A percentile compares a stretch with the other conserved stretches of the same genome.
Evolutionary conservation across 2,797 vertebrate species (phyloP).

Genomic region (Sebastes taczanowskii): DNA sequence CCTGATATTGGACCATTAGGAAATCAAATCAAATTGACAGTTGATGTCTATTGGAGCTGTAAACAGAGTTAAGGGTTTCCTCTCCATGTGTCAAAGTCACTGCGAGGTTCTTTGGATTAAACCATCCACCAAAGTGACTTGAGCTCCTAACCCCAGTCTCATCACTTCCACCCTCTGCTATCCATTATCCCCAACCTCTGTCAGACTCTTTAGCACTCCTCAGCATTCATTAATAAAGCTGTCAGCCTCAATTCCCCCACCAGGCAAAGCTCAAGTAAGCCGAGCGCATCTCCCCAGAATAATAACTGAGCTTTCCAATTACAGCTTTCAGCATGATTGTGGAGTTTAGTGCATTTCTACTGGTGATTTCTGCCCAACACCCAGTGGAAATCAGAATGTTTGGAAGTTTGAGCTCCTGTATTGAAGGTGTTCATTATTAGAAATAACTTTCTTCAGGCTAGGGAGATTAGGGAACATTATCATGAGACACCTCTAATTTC

Average conservation of each 20-base stretch:
- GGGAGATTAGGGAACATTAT: not conserved
- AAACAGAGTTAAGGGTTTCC: not conserved
- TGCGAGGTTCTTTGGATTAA: not conserved
- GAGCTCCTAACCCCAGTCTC: not conserved
- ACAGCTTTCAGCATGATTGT: not conserved
- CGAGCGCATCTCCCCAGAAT: conserved; percentile 8
- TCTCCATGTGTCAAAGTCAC: not conserved
- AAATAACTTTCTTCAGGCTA: not conserved
- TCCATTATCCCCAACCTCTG: conserved; percentile 13
- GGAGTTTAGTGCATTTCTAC: not conserved
- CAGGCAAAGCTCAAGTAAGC: conserved; percentile 10
- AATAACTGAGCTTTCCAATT: conserved; percentile 23
- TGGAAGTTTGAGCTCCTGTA: not conserved
- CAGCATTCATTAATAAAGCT: conserved; percentile 44
- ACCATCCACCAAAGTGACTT: not conserved
- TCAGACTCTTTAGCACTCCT: conserved; percentile 23
- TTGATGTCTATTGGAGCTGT: not conserved
- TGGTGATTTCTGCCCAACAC: not conserved
- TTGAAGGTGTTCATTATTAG: not conserved
- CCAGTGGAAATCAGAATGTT: not conserved
- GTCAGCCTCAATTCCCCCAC: conserved; percentile 31
- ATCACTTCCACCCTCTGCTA: conserved; percentile 14
- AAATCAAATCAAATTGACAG: not conserved
- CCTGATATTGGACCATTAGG: not conserved
- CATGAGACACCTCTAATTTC: not conserved